These are phyloP conservation scores for Rissa tridactyla DNA, from an alignment of 2,113 vertebrate species.

Conservation along the genomic window DNA sequence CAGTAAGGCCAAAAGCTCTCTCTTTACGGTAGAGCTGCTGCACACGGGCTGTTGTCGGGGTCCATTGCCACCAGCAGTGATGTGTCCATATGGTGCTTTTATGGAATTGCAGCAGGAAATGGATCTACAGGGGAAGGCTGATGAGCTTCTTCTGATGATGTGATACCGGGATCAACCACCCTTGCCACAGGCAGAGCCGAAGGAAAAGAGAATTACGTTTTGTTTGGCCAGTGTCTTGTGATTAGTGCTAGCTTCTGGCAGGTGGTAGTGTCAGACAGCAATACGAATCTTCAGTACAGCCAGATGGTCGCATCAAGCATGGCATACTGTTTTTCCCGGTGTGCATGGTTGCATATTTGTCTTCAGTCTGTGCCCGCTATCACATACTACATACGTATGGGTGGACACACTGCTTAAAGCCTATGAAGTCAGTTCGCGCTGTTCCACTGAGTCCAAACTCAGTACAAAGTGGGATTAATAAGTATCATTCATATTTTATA, in stretches of 20 bases:
- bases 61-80: neutral
- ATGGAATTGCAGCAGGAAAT: neutral
- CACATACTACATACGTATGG: neutral
- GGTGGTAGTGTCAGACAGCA: neutral
- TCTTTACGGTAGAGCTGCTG: neutral
- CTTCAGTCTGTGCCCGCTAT: neutral
- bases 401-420: neutral
- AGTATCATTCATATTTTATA: neutral
- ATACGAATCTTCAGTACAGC: neutral
- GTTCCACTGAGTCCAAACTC: neutral
- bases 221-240: neutral
- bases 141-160: accelerated
- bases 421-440: neutral
- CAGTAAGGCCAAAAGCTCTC: neutral
- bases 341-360: neutral
- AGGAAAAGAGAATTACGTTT: neutral
- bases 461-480: neutral
- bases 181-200: neutral
- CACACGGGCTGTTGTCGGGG: accelerated
- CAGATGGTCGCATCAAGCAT: neutral
- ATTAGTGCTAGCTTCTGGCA: neutral
- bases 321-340: neutral
- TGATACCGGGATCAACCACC: accelerated
- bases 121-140: neutral
- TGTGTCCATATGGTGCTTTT: neutral